Base-by-base conservation (phyloP, 2,113 vertebrate species). In the Gadus chalcogrammus region DNA sequence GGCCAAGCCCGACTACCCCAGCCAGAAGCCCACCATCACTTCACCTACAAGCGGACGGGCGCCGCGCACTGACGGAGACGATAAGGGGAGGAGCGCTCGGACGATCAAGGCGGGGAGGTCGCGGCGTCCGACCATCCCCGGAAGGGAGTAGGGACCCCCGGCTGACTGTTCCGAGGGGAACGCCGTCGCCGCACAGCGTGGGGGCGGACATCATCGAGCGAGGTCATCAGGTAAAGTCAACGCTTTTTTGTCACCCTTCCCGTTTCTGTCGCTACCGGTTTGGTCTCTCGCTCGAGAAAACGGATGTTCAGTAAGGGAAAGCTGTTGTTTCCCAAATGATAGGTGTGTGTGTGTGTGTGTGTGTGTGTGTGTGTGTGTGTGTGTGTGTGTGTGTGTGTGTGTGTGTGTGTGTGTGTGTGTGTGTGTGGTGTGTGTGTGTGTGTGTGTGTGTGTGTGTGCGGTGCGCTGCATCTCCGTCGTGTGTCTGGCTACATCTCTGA, bases 1-100 rank as follows among this genome's bases (percentile, higher is more conserved):
- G 82, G 90, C 96, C 4, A 97, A 95, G 78, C 88, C 93, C 0
- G 94, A 97, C 2, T 88, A 95, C 74, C 92, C 93, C 72, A 94
- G 73, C 3, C 96, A 98, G 91, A 99, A 98, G 82, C 94, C 96
- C 0, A 95, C 97, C 0, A 95, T 98, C 31, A 93, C 27, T 97
- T 99, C 79, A 95, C 94, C 77, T 99, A 96, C 70, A 92, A 94
- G 71, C 94, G 38, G 95, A 96, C 2, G 76, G n/a, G 79, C 2
- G 71, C 78, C 52, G 48, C 63, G 1, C 79, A 83, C 1, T n/a
- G 88, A 87, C 6, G 81, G 79, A 31, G 90, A 92, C 66, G 90
- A 81, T 24, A 24, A 24, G 24, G 1, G 15, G 87, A 92, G 58
- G 82, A 90, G 56, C 74, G 71, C 22, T 81, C 90, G 31, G 90